Conservation (phyloP, 2,113 vertebrate species). For the Hyaena hyaena region DNA sequence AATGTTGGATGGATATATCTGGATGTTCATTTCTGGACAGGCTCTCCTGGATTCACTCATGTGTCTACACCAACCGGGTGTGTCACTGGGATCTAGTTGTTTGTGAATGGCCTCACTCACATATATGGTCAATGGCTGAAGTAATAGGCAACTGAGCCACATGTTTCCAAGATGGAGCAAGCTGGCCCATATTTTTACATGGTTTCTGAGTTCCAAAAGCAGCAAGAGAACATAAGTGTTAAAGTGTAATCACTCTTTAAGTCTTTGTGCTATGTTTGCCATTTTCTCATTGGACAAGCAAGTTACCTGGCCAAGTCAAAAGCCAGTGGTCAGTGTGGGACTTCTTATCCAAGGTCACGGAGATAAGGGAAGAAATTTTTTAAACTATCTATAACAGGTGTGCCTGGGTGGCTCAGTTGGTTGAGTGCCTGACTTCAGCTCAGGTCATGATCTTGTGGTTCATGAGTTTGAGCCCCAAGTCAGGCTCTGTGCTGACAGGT, state of each 20-base stretch:
- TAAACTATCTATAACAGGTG: background rate
- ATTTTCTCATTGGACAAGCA: background rate
- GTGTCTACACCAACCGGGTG: background rate
- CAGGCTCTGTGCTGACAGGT: too few relatives aligned
- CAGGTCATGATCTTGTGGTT: too few relatives aligned
- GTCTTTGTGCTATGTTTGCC: background rate
- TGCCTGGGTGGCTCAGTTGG: too few relatives aligned
- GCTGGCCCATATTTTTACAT: background rate
- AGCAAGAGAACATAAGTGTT: conserved; percentile 4
- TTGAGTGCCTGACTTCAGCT: too few relatives aligned
- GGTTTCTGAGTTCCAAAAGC: background rate
- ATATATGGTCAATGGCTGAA: too few relatives aligned
- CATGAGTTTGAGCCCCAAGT: too few relatives aligned
- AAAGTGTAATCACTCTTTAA: background rate
- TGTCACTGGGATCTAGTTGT: background rate
- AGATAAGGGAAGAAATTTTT: background rate
- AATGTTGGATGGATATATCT: background rate
- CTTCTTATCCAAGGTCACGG: background rate
- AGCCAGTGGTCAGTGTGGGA: background rate
- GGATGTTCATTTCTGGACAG: background rate
- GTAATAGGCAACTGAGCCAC: background rate
- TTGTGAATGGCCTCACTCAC: background rate
- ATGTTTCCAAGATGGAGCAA: background rate
- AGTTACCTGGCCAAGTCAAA: background rate
- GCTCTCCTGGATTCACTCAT: background rate